A percentile compares a stretch with the other conserved stretches of the same genome.
phyloP scores from a whole-genome alignment of 1,140 invertebrate genomes.

The Eupristina koningsbergeri region DNA sequence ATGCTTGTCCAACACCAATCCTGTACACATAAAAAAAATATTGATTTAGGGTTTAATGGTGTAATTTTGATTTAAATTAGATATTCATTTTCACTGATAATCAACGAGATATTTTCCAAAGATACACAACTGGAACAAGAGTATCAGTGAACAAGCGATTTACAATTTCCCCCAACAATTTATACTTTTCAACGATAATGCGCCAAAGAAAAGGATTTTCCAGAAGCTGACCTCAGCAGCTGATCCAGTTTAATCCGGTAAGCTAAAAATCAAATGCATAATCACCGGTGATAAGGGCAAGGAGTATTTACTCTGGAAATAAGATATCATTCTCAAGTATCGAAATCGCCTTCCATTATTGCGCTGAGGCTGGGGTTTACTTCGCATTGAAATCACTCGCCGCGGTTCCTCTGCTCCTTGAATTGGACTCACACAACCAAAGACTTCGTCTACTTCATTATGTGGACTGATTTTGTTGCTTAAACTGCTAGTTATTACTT shows the following conservation, averaged over 20 bases:
- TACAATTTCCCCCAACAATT: too few relatives aligned
- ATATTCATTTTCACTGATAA: too few relatives aligned
- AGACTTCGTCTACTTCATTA: neutral
- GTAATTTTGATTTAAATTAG: too few relatives aligned
- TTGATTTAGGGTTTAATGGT: too few relatives aligned
- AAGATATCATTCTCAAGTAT: constrained; percentile 16
- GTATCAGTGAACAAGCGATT: too few relatives aligned
- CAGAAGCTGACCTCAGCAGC: too few relatives aligned
- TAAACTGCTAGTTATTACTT: too few relatives aligned
- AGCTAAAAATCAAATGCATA: neutral
- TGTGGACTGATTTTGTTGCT: too few relatives aligned
- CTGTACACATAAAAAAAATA: too few relatives aligned
- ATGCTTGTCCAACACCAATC: too few relatives aligned
- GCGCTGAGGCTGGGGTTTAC: constrained; percentile 10
- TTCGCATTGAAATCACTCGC: constrained; percentile 49
- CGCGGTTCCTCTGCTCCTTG: neutral
- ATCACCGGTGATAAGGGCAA: neutral
- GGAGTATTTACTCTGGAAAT: neutral
- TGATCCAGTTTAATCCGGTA: neutral
- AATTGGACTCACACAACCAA: neutral
- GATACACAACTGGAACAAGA: too few relatives aligned
- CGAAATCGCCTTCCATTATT: constrained; percentile 18
- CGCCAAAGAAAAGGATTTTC: neutral
- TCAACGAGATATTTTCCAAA: too few relatives aligned
- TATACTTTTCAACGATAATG: neutral